Evolutionary conservation across 2,113 vertebrate genomes (phyloP), one percentile per base, ranked within the genome.

Genomic region (Apus apus): DNA sequence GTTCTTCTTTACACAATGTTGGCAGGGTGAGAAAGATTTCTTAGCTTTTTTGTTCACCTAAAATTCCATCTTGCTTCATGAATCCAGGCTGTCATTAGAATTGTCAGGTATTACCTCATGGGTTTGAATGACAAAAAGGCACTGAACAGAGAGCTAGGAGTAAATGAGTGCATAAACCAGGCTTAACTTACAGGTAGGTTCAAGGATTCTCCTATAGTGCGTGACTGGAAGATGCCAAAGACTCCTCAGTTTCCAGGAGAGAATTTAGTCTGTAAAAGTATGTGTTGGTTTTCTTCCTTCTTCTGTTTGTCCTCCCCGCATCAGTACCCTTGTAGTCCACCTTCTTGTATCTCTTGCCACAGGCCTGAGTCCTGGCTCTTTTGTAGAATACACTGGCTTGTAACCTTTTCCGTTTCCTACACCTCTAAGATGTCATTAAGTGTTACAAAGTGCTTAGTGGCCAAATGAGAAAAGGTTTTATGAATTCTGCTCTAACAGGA

Each of bases 1-100:
- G 98, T 99, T 84, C 98, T 99, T 45, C 98, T 99, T 56, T 99
- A 99, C 88, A 99, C 98, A 16, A 99, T 99, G 98, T 82, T 99
- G 89, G 98, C 98, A 92, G 98, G 98, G 98, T 98, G 96, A 98
- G 98, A 96, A 95, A 67, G 48, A 30, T 66, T 91, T 70, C 81
- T 74, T 73, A 78, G 60, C 43, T 91, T 77, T 77, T 89, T 80
- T 91, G 38, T 92, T 92, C 93, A 76, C 53, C 68, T 93, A 17
- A 29, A 89, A 77, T 84, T 78, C 38, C 65, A 86, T 65, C 60
- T 19, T 64, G 70, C 72, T 89, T 81, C 71, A 26, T 50, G 65
- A 84, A 67, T 94, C 72, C 43, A 13, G 79, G 75, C 54, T 73
- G 80, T 70, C 32, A 20, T 70, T 93, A 40, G 75, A 91, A 87